Evolutionary conservation across 2,888 invertebrate genomes (phyloP), one percentile per base, ranked within the genome.

Genomic region (Meiosimyza platycephala): DNA sequence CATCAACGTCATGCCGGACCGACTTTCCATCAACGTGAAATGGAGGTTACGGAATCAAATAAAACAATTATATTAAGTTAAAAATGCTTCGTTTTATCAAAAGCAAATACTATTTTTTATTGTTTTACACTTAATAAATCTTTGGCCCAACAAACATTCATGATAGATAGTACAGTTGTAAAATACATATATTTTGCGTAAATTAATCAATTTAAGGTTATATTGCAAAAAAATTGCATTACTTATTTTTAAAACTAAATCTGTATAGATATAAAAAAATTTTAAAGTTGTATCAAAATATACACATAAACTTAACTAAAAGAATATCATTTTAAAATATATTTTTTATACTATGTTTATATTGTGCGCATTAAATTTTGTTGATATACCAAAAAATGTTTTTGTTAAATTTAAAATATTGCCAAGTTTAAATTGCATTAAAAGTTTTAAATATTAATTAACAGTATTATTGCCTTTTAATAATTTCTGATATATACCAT

Each of bases 121-220:
- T 64, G 76, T 80, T 75, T 82, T 80, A 81, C 81, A 80, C 80
- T 81, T 80, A 82, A 80, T 69, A 77, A 77, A 78, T 84, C 83
- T 84, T 84, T 84, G 83, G 83, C 82, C 82, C 82, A 79, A 81
- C 78, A 78, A 79, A 71, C 57, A 57, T 50, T 54, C 6, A 71
- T 63, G 16, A 63, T 18, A 70, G n/a, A n/a, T 51, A 28, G 63
- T 63, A 63, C 50, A 62, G 54, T 48, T 52, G 65, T 40, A 66
- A 33, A 54, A 66, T 52, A 52, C 7, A 22, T 65, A 54, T 48
- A 63, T n/a, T 54, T 62, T 62, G 33, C 15, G 40, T 40, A 40
- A 40, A 40, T 40, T 40, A 40, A 40, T 7, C 40, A 40, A 40
- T 62, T 22, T 16, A 16, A 22, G 13, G 13, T 13, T 51, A 16